These are phyloP conservation scores for Noctua pronuba DNA, from an alignment of 2,888 invertebrate genomes.

Conservation along the genomic window DNA sequence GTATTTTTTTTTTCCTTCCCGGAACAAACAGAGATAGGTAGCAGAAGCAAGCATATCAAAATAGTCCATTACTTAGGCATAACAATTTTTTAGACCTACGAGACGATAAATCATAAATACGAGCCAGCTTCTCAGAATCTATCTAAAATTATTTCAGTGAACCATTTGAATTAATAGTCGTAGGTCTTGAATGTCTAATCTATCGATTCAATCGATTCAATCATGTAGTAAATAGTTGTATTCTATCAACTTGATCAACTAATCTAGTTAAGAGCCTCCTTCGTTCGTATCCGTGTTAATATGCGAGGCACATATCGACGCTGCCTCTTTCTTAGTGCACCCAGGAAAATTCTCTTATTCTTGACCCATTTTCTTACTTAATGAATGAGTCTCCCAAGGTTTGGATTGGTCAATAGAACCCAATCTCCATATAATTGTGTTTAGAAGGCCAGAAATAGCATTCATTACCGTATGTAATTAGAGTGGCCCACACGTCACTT, in stretches of 20 bases:
- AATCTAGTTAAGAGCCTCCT: conserved; percentile 17
- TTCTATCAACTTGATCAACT: conserved; percentile 4
- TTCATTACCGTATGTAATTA: too few relatives aligned
- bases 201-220: too few relatives aligned
- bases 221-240: neutral
- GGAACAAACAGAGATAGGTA: neutral
- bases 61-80: neutral
- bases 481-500: too few relatives aligned
- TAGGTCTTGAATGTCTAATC: neutral
- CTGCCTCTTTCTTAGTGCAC: neutral
- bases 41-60: neutral
- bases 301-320: conserved; percentile 29
- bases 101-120: neutral
- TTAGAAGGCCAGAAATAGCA: neutral
- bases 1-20: too few relatives aligned
- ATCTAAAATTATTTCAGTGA: neutral
- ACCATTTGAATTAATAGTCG: neutral
- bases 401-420: neutral
- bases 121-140: neutral
- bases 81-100: neutral
- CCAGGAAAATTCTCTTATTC: neutral
- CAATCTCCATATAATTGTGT: neutral
- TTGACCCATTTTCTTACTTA: conserved; percentile 20
- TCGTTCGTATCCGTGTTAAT: conserved; percentile 8
- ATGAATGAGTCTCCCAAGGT: conserved; percentile 8